Evolutionary conservation across 1,140 invertebrate species (phyloP), one percentile per base, ranked within the genome.

Genomic region (Physella acuta): DNA sequence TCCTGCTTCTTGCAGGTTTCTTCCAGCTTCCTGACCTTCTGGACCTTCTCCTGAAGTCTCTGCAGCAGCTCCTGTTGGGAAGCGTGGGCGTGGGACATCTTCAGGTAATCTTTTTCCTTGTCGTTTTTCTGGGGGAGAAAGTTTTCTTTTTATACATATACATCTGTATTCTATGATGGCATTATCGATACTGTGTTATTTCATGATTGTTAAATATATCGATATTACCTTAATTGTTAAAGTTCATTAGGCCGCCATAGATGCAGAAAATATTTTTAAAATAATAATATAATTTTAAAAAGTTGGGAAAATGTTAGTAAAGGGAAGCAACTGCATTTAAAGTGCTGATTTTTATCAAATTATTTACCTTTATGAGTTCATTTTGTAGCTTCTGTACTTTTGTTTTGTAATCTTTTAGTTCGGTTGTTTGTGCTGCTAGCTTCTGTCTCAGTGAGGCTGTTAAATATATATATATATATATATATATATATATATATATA

Each of bases 321-420:
- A n/a, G n/a, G n/a, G n/a, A n/a, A n/a, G n/a, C n/a, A n/a, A n/a
- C n/a, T n/a, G n/a, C n/a, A n/a, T n/a, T n/a, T n/a, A n/a, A n/a
- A n/a, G n/a, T n/a, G n/a, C n/a, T n/a, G n/a, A n/a, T n/a, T n/a
- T n/a, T n/a, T n/a, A n/a, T n/a, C n/a, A n/a, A n/a, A n/a, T n/a
- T n/a, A n/a, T n/a, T n/a, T 74, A 83, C 82, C 74, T 79, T 81
- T 8, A 83, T 83, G 1, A 84, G 70, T 59, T 83, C 81, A 73
- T 82, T 83, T 65, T 84, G 81, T 39, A 81, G 49, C 55, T 72
- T 75, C 70, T 82, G 80, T 16, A 82, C 78, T 75, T 75, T 81
- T 20, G 77, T 76, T 71, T 83, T 84, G 72, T 82, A 82, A 20
- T 66, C 30, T 52, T 75, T 75, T 8, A 82, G 55, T 26, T 83